Evolutionary conservation across 35 echinoderm and acorn worm genomes (phyloP), one percentile per base, ranked within the genome.

Genomic region (Hemicentrotus pulcherrimus): DNA sequence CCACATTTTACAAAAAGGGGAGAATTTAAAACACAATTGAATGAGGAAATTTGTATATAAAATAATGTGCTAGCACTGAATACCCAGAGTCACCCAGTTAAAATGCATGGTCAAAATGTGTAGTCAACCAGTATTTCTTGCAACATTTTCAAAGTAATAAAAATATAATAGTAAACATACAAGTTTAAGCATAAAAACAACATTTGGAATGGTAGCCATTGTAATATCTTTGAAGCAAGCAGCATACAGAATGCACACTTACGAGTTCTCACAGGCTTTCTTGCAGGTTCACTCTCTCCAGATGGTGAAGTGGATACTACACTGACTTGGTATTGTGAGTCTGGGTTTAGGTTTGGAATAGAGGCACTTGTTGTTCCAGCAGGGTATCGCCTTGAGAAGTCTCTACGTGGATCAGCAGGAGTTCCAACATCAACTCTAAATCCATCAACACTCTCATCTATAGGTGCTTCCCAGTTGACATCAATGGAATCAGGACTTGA

Each of bases 401-500:
- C 88, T 78, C 65, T 22, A 47, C 32, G 32, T 33, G 88, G 88
- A 47, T 90, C 18, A 47, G 32, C 31, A 19, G 32, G 88, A 6
- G 88, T 33, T 33, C 88, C 88, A 90, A 90, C 88, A 47, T 47
- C 46, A 5, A 90, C 32, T 32, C 32, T 47, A 6, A 32, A 90
- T 33, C 88, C 88, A 47, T 90, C 19, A 33, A 90, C 32, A 78
- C 28, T 78, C 0, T 90, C 32, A 47, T 47, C 88, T 4, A 2
- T 33, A 8, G 88, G 88, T 24, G 11, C 31, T 41, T 47, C 88
- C 88, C 88, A 90, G 88, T 90, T 90, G 88, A 90, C 88, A 33
- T 33, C 46, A 24, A 90, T 7, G 9, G 88, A 35, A 90, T 90
- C 88, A 90, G 88, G 32, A 90, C 46, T 47, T 90, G 88, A 4